phyloP scores from a whole-genome alignment of 2,888 invertebrate species.

The Ophion slaviceki region DNA sequence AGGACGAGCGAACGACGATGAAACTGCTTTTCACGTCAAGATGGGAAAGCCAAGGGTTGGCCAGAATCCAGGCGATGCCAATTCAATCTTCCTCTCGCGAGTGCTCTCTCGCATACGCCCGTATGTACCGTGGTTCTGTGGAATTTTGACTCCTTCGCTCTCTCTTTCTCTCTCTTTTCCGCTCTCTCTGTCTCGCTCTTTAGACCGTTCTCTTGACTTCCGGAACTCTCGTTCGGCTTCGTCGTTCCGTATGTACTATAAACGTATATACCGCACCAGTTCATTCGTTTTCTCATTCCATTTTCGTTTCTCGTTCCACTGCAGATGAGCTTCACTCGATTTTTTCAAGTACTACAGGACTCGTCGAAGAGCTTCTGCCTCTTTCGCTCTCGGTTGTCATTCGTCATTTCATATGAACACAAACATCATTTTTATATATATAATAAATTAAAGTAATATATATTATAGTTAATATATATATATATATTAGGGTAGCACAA shows the following conservation, averaged over 20 bases:
- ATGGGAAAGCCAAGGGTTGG: conserved; percentile 72
- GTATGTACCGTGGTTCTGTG: conserved; percentile 62
- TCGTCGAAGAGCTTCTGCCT: conserved; percentile 46
- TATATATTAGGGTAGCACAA: too few species aligned
- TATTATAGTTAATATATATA: too few species aligned
- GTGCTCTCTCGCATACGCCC: conserved; percentile 40
- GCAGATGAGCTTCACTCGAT: conserved; percentile 60
- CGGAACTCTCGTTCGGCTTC: conserved; percentile 64
- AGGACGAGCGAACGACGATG: conserved; percentile 64
- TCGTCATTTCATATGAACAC: conserved; percentile 28
- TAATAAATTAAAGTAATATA: too few species aligned
- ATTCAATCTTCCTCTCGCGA: conserved; percentile 77
- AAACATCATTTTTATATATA: not conserved
- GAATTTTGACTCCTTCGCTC: conserved; percentile 72
- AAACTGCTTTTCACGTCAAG: conserved; percentile 69
- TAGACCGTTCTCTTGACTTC: conserved; percentile 71
- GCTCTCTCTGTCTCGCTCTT: not conserved
- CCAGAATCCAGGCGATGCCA: conserved; percentile 77
- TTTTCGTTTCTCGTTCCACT: conserved; percentile 59
- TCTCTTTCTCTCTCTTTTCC: not conserved
- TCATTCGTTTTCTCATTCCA: conserved; percentile 66
- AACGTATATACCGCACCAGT: conserved; percentile 44
- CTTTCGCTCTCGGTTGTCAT: conserved; percentile 36
- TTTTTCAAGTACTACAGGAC: conserved; percentile 35
- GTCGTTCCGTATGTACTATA: conserved; percentile 49